phyloP scores from a whole-genome alignment of 2,888 invertebrate species.

The Drosophila acutilabella region DNA sequence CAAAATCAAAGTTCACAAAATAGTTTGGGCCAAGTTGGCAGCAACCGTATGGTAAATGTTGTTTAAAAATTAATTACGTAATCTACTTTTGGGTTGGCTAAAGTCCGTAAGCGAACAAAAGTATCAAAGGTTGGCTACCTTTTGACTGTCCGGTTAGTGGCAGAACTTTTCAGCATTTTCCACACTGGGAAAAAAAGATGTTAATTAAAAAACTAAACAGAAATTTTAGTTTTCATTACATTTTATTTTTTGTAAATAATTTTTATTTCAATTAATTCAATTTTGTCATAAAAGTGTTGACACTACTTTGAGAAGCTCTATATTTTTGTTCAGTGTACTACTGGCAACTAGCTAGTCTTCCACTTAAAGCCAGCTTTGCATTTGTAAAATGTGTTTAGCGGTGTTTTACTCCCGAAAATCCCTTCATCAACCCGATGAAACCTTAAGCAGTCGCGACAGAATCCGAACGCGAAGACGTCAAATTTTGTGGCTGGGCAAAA shows the following conservation, averaged over 20 bases:
- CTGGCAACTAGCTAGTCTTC: constrained; percentile 1
- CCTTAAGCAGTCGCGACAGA: constrained; percentile 20
- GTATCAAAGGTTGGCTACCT: constrained; percentile 2
- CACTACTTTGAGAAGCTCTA: too few relatives aligned
- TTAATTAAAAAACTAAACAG: too few relatives aligned
- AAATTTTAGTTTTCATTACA: too few relatives aligned
- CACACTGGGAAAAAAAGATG: not conserved
- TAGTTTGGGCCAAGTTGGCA: constrained; percentile 2
- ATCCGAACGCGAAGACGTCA: constrained; percentile 10
- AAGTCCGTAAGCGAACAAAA: constrained; percentile 1
- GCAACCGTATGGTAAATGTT: not conserved
- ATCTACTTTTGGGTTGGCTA: constrained; percentile 7
- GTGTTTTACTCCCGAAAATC: not conserved
- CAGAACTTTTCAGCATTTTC: not conserved
- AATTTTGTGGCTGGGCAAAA: not conserved
- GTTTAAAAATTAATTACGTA: constrained; percentile 26
- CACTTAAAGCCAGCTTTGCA: constrained; percentile 29
- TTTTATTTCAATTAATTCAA: too few relatives aligned
- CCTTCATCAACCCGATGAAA: constrained; percentile 38
- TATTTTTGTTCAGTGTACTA: not conserved
- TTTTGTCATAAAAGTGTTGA: too few relatives aligned
- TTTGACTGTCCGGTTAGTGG: constrained; percentile 1
- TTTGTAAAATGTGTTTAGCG: constrained; percentile 11
- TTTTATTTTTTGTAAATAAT: too few relatives aligned
- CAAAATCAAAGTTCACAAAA: constrained; percentile 3